Conservation (phyloP, 1,140 invertebrate genomes). For the Eueides isabella region DNA sequence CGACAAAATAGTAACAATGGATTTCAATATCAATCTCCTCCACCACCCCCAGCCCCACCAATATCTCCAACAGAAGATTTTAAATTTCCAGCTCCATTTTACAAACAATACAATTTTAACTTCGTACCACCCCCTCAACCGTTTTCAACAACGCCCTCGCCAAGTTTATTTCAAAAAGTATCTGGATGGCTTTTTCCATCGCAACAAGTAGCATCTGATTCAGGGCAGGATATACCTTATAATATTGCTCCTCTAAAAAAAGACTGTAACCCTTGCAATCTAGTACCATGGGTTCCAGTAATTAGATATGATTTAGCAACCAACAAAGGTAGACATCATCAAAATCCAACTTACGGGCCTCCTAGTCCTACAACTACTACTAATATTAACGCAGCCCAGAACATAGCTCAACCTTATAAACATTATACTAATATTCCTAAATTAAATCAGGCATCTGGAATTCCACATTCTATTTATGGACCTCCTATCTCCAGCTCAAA, state of each 20-base stretch:
- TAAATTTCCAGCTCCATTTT: conserved; percentile 74
- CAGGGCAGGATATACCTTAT: conserved; percentile 41
- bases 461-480: conserved; percentile 59
- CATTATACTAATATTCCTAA: conserved; percentile 47
- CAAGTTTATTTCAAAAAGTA: conserved; percentile 77
- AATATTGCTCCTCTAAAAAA: conserved; percentile 69
- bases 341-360: conserved; percentile 64
- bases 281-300: conserved; percentile 90
- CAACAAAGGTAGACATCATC: conserved; percentile 54
- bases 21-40: conserved; percentile 59
- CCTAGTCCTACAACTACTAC: conserved; percentile 60
- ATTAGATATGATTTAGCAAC: conserved; percentile 72
- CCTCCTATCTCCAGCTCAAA: conserved; percentile 53
- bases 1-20: conserved; percentile 55
- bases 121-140: conserved; percentile 74
- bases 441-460: conserved; percentile 47
- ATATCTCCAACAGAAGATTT: conserved; percentile 52
- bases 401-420: conserved; percentile 51
- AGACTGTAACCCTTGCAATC: conserved; percentile 89
- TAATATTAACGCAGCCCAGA: conserved; percentile 48
- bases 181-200: conserved; percentile 78
- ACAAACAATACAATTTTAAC: conserved; percentile 77
- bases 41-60: conserved; percentile 45
- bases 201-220: conserved; percentile 56
- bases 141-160: conserved; percentile 69